phyloP scores from a whole-genome alignment of 2,797 vertebrate genomes.

The Gobionotothen gibberifrons region DNA sequence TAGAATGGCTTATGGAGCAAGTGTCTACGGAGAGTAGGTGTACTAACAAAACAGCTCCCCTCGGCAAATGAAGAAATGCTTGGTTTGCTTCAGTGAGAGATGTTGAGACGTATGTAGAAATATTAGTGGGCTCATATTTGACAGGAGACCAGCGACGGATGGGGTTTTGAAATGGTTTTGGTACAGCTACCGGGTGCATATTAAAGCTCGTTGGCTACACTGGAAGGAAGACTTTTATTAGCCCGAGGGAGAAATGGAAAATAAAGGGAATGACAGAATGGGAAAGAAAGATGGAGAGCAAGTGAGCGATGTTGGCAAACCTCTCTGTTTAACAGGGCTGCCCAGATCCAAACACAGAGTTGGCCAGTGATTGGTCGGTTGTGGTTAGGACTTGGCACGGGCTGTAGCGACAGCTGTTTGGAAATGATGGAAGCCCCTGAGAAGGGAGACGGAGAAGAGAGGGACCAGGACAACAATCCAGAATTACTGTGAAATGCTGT shows the following conservation, averaged over 20 bases:
- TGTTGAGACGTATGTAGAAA: conserved; percentile 30
- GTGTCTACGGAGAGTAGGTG: conserved; percentile 47
- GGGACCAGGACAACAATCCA: conserved; percentile 64
- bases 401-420: conserved; percentile 80
- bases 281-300: conserved; percentile 42
- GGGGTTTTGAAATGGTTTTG: conserved; percentile 47
- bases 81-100: conserved; percentile 51
- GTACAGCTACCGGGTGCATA: conserved; percentile 53
- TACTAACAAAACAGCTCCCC: conserved; percentile 44
- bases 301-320: conserved; percentile 62
- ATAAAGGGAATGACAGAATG: conserved; percentile 56
- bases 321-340: conserved; percentile 68
- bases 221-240: conserved; percentile 66
- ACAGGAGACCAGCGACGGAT: conserved; percentile 25
- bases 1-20: conserved; percentile 34
- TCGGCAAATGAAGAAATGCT: conserved; percentile 64
- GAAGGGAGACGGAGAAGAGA: conserved; percentile 63
- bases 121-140: conserved; percentile 38
- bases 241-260: conserved; percentile 55
- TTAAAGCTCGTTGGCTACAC: conserved; percentile 63
- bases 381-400: conserved; percentile 76
- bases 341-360: conserved; percentile 71
- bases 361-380: conserved; percentile 75
- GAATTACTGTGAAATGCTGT: conserved; percentile 78
- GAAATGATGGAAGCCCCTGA: conserved; percentile 80